These are phyloP conservation scores for Natator depressus DNA, from an alignment of 2,113 vertebrate species.

Conservation along the genomic window DNA sequence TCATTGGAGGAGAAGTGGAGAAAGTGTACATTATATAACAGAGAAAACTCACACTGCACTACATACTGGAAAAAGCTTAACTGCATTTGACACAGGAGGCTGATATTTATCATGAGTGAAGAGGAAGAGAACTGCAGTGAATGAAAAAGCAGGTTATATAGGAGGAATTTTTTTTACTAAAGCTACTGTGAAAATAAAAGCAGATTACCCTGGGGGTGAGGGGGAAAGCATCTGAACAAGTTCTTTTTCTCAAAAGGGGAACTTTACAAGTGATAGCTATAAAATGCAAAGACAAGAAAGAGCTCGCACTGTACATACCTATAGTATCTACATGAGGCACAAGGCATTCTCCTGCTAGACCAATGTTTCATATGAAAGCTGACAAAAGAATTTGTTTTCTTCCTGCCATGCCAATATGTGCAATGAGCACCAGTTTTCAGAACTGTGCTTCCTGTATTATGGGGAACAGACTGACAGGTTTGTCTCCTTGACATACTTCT, in stretches of 20 bases:
- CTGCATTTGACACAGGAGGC: background rate
- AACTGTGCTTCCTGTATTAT: conserved; percentile 2
- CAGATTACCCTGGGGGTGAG: background rate
- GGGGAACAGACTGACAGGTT: background rate
- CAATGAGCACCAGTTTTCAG: background rate
- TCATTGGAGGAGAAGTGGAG: background rate
- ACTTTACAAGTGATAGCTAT: background rate
- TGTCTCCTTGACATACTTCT: conserved; percentile 55
- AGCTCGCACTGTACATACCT: background rate
- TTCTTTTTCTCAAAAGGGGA: background rate
- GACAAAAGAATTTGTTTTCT: conserved; percentile 6
- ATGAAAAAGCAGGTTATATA: background rate
- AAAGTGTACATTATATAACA: background rate
- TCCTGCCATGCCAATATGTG: background rate
- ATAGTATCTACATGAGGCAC: background rate
- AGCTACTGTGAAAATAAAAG: background rate
- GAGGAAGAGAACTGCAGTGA: background rate
- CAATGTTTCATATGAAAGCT: background rate
- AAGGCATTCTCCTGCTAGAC: background rate
- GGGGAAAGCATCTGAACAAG: background rate
- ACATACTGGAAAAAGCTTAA: background rate
- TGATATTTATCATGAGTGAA: background rate
- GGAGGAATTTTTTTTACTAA: background rate
- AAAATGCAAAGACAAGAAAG: background rate
- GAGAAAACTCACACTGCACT: background rate